Percentiles rank a stretch among this genome's conserved stretches.
phyloP scores from a whole-genome alignment of 1,140 invertebrate species.

The Halesus radiatus region DNA sequence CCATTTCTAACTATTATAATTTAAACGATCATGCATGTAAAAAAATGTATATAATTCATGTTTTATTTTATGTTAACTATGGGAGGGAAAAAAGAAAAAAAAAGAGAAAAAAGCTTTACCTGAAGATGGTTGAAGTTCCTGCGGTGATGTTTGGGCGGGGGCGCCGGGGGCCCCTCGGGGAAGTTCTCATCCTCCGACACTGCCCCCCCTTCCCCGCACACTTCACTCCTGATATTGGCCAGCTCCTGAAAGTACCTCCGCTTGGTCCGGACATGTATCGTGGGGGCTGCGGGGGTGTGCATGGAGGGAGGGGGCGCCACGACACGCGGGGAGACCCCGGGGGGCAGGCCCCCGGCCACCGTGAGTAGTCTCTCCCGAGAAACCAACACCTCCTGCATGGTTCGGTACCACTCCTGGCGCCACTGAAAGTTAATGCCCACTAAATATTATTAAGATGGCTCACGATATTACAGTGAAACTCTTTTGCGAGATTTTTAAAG shows the following conservation, averaged over 20 bases:
- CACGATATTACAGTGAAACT: too few relatives aligned
- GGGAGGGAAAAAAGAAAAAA: too few relatives aligned
- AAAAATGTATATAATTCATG: too few relatives aligned
- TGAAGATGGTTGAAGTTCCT: slow-evolving; percentile 29
- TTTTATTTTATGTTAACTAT: too few relatives aligned
- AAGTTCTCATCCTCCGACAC: slow-evolving; percentile 81
- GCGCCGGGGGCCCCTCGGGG: slow-evolving; percentile 72
- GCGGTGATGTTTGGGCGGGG: slow-evolving; percentile 46
- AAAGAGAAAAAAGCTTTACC: too few relatives aligned
- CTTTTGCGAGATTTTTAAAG: too few relatives aligned
- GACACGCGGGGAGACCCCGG: slow-evolving; percentile 68
- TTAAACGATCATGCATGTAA: too few relatives aligned
- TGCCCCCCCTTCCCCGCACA: slow-evolving; percentile 77
- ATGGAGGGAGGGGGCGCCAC: slow-evolving; percentile 60
- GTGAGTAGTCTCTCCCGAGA: slow-evolving; percentile 75
- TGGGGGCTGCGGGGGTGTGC: slow-evolving; percentile 62
- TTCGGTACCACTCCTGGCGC: slow-evolving; percentile 19
- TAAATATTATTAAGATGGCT: too few relatives aligned
- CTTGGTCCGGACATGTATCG: slow-evolving; percentile 64
- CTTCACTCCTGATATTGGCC: slow-evolving; percentile 69
- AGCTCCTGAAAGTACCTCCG: slow-evolving; percentile 62
- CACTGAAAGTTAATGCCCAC: slow-evolving; percentile 15
- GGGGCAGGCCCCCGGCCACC: slow-evolving; percentile 69
- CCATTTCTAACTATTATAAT: too few relatives aligned
- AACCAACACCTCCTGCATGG: slow-evolving; percentile 72